Percentiles rank a stretch among this genome's conserved stretches.
Conservation (phyloP, 2,797 vertebrate genomes). For the Hippoglossus hippoglossus region DNA sequence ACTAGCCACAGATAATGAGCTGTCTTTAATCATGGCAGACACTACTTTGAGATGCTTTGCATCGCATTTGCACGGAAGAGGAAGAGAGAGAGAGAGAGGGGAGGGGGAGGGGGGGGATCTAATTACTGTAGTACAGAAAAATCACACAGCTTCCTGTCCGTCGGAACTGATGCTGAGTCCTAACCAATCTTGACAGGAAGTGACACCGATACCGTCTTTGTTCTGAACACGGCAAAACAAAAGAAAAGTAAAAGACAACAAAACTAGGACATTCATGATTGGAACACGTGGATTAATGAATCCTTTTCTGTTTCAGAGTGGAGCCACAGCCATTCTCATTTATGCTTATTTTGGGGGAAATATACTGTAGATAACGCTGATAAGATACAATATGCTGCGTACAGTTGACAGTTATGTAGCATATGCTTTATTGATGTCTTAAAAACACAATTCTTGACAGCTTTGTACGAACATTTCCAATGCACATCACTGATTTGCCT, state of each 20-base stretch:
- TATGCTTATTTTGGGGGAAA: constrained; percentile 19
- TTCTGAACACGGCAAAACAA: constrained; percentile 87
- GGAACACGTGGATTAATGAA: constrained; percentile 54
- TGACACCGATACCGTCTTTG: constrained; percentile 92
- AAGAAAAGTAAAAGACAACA: constrained; percentile 71
- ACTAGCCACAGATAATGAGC: constrained; percentile 97
- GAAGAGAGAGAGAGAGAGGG: constrained; percentile 35
- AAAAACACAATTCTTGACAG: constrained; percentile 67
- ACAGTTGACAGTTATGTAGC: constrained; percentile 54
- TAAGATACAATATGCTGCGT: constrained; percentile 19
- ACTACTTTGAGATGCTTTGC: constrained; percentile 96
- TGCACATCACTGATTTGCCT: constrained; percentile 43
- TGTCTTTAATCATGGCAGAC: constrained; percentile 96
- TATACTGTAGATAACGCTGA: constrained; percentile 29
- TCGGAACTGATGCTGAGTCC: constrained; percentile 89
- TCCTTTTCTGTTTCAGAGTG: constrained; percentile 30
- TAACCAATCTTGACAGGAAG: constrained; percentile 92
- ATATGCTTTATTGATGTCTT: constrained; percentile 61
- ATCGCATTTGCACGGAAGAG: constrained; percentile 91
- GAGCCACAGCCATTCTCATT: constrained; percentile 17
- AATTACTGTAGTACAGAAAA: constrained; percentile 92
- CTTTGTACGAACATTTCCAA: constrained; percentile 54
- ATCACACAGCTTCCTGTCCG: constrained; percentile 79
- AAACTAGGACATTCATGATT: constrained; percentile 56
- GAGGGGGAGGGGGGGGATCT: constrained; percentile 84